phyloP scores from a whole-genome alignment of 1,140 invertebrate genomes.

The Zaprionus taronus region DNA sequence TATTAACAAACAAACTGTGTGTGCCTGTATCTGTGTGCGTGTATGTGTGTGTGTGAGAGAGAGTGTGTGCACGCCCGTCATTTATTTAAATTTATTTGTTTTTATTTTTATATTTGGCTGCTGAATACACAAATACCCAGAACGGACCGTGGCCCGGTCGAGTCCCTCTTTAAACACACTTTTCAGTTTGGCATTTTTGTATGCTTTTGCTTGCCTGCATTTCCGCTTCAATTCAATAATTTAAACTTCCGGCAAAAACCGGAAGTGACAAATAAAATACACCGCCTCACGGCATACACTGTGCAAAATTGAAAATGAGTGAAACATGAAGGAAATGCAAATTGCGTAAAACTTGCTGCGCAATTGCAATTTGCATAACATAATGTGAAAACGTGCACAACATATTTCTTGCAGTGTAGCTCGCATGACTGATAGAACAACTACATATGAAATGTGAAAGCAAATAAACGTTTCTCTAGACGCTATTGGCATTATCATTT shows the following conservation, averaged over 20 bases:
- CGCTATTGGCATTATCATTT: no score
- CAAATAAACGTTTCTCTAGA: background rate
- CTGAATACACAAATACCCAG: slow-evolving; percentile 39
- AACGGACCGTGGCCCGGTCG: background rate
- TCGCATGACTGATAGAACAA: no score
- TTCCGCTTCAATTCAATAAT: slow-evolving; percentile 78
- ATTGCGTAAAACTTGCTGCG: background rate
- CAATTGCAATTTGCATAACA: background rate
- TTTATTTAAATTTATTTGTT: slow-evolving; percentile 81
- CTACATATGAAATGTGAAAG: no score
- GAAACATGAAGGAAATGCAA: background rate
- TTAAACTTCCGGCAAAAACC: slow-evolving; percentile 77
- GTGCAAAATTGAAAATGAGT: slow-evolving; percentile 16
- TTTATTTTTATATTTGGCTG: slow-evolving; percentile 60
- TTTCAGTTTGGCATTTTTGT: slow-evolving; percentile 53
- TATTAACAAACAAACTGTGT: slow-evolving; percentile 76
- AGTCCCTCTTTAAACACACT: slow-evolving; percentile 54
- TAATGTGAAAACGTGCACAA: background rate
- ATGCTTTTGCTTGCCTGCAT: slow-evolving; percentile 59
- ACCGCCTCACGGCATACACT: slow-evolving; percentile 62
- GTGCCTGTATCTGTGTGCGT: slow-evolving; percentile 6
- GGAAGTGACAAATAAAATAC: slow-evolving; percentile 80
- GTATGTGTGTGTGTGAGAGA: slow-evolving; percentile 8
- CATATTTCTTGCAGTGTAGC: background rate
- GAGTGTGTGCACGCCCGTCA: slow-evolving; percentile 41